phyloP scores from a whole-genome alignment of 1,140 invertebrate species.

The Atopsyche davidsoni region DNA sequence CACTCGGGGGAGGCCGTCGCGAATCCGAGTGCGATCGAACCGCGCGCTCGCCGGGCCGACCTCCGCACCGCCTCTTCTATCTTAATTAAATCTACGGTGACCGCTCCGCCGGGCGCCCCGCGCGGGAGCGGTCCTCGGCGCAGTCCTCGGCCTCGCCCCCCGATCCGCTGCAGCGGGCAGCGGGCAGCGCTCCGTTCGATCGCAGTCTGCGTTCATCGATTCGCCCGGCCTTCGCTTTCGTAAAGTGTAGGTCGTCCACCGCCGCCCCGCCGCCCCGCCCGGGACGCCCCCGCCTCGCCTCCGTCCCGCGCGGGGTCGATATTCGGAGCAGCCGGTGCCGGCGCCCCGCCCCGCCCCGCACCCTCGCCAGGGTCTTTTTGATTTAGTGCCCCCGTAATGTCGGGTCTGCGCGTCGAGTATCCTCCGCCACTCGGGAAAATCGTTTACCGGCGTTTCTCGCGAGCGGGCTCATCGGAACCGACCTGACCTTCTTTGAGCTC shows the following conservation, averaged over 20 bases:
- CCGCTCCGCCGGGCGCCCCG: neutral
- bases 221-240: conserved; percentile 14
- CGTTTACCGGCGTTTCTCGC: too few relatives aligned
- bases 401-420: conserved; percentile 5
- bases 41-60: too few relatives aligned
- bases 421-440: neutral
- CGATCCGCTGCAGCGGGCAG: too few relatives aligned
- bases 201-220: conserved; percentile 25
- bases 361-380: conserved; percentile 15
- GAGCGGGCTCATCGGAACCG: neutral
- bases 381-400: conserved; percentile 19
- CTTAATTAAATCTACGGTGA: neutral
- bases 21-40: too few relatives aligned
- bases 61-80: too few relatives aligned
- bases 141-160: neutral
- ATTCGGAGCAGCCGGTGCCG: conserved; percentile 28
- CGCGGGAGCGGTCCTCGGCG: neutral
- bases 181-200: conserved; percentile 18
- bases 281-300: neutral
- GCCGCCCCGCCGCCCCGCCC: neutral
- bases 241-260: conserved; percentile 21
- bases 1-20: too few relatives aligned
- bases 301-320: conserved; percentile 17
- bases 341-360: conserved; percentile 3
- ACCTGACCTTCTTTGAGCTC: neutral